Percentiles rank a stretch among this genome's conserved stretches.
phyloP scores from a whole-genome alignment of 2,113 vertebrate species.

The Fulica atra region DNA sequence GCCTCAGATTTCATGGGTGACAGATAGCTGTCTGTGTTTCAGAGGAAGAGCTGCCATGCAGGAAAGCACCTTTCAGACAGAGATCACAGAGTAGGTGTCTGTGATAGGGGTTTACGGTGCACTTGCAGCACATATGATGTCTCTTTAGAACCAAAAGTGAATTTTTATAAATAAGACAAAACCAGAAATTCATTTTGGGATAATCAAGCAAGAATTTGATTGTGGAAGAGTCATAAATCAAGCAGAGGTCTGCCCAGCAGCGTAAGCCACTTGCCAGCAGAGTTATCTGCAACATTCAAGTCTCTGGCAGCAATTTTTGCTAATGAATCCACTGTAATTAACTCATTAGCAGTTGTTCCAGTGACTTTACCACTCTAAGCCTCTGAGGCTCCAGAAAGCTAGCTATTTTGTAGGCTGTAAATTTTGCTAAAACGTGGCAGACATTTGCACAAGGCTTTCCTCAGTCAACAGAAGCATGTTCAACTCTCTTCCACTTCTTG shows the following conservation, averaged over 20 bases:
- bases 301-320: constrained; percentile 48
- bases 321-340: constrained; percentile 60
- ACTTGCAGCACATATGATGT: not conserved
- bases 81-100: not conserved
- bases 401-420: constrained; percentile 24
- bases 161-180: not conserved
- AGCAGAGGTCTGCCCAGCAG: constrained; percentile 27
- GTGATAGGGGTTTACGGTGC: rapidly evolving
- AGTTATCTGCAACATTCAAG: constrained; percentile 46
- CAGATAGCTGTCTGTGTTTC: not conserved
- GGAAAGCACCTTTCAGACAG: not conserved
- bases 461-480: not conserved
- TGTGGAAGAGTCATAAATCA: constrained; percentile 46
- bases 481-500: not conserved
- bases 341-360: constrained; percentile 57
- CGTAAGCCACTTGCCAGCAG: constrained; percentile 38
- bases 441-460: constrained; percentile 14
- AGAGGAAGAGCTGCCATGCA: not conserved
- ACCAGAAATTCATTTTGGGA: not conserved
- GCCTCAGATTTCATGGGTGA: not conserved
- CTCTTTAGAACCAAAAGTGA: not conserved
- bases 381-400: constrained; percentile 24
- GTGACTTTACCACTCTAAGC: constrained; percentile 49
- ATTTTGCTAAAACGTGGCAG: constrained; percentile 43
- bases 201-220: not conserved